A percentile compares a stretch with the other conserved stretches of the same genome.
phyloP scores from a whole-genome alignment of 2,888 invertebrate genomes.

The Athalia rosae region DNA sequence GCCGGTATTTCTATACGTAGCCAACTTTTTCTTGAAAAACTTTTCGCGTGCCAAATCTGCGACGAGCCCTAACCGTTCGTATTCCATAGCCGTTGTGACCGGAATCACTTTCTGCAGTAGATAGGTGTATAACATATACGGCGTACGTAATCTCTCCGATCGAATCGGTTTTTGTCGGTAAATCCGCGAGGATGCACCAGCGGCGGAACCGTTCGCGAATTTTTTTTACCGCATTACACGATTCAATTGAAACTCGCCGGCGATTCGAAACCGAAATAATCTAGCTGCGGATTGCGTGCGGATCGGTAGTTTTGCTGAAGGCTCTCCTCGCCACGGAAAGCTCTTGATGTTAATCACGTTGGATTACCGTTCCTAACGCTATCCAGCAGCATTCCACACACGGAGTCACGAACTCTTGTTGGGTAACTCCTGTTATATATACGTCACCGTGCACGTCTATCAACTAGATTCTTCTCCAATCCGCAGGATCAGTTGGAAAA shows the following conservation, averaged over 20 bases:
- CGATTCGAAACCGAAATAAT: constrained; percentile 63
- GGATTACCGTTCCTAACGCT: constrained; percentile 54
- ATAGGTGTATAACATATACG: too few relatives aligned
- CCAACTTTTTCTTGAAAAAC: too few relatives aligned
- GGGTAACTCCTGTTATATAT: neutral
- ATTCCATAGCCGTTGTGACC: too few relatives aligned
- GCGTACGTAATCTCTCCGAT: too few relatives aligned
- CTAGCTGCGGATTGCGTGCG: constrained; percentile 65
- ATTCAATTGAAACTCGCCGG: constrained; percentile 67
- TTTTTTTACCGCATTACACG: constrained; percentile 5
- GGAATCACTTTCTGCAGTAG: too few relatives aligned
- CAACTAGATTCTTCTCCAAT: neutral
- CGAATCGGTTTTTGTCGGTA: too few relatives aligned
- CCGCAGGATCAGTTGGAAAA: constrained; percentile 77
- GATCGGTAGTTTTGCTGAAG: constrained; percentile 60
- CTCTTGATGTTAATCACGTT: constrained; percentile 65
- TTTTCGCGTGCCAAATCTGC: too few relatives aligned
- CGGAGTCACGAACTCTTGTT: constrained; percentile 48
- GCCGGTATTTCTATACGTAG: too few relatives aligned
- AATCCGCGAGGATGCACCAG: too few relatives aligned
- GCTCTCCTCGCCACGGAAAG: constrained; percentile 49
- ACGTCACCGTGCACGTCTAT: neutral
- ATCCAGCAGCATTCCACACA: constrained; percentile 36
- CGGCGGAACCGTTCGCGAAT: neutral
- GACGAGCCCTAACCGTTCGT: too few relatives aligned